These are phyloP conservation scores for Drosophila baimaii DNA, from an alignment of 1,140 invertebrate genomes.

Conservation along the genomic window DNA sequence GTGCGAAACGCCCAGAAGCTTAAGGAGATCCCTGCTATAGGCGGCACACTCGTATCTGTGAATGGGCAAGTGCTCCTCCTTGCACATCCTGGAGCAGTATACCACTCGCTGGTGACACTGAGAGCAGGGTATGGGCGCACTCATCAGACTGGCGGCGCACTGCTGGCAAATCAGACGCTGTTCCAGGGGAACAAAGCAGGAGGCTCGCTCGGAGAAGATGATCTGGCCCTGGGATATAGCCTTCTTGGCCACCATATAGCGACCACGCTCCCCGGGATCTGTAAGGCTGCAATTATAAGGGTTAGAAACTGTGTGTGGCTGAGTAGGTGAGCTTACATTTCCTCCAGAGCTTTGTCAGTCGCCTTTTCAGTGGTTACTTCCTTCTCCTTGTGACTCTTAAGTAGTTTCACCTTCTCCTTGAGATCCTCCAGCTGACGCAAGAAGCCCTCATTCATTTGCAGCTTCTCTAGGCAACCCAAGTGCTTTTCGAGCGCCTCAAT, in stretches of 20 bases:
- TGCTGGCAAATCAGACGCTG: conserved; percentile 64
- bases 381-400: background rate
- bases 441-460: conserved; percentile 49
- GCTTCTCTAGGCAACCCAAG: conserved; percentile 18
- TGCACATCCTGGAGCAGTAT: conserved; percentile 70
- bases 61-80: conserved; percentile 28
- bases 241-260: conserved; percentile 57
- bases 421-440: conserved; percentile 46
- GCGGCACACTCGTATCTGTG: conserved; percentile 66
- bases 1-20: conserved; percentile 59
- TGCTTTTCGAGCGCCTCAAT: conserved; percentile 32
- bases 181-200: conserved; percentile 64
- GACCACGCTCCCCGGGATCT: conserved; percentile 20
- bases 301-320: rapidly evolving
- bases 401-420: conserved; percentile 8
- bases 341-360: background rate
- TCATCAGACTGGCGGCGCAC: conserved; percentile 59
- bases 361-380: background rate
- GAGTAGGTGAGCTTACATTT: conserved; percentile 49
- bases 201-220: conserved; percentile 60
- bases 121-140: conserved; percentile 68
- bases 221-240: conserved; percentile 29
- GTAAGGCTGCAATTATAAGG: conserved; percentile 15
- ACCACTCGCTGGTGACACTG: conserved; percentile 62
- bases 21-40: conserved; percentile 46